Evolutionary conservation across 2,113 vertebrate genomes (phyloP).

Genomic region (Brevimyrus niger): DNA sequence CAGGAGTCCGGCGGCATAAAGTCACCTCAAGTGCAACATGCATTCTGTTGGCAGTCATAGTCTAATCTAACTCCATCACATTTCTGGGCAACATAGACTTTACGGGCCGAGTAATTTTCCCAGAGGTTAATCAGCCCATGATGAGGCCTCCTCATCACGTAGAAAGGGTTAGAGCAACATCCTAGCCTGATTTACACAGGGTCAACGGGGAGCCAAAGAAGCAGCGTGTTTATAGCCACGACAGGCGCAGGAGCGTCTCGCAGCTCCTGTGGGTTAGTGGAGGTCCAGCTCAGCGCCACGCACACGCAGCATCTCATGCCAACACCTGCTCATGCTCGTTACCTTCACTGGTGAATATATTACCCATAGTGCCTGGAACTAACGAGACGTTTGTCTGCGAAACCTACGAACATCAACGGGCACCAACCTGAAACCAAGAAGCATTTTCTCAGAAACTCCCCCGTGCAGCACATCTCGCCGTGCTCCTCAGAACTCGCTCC

Average conservation of each 20-base stretch:
- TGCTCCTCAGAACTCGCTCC: conserved; percentile 44
- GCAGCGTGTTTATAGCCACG: background rate
- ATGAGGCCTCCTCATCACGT: background rate
- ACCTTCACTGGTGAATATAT: conserved; percentile 61
- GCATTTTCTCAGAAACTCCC: conserved; percentile 60
- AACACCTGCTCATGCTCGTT: conserved; percentile 28
- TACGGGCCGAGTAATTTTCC: background rate
- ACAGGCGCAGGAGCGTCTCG: background rate
- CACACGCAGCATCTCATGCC: background rate
- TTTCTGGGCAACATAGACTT: background rate
- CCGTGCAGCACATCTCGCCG: conserved; percentile 63
- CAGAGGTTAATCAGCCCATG: background rate
- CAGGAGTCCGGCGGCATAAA: background rate
- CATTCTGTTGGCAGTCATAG: background rate
- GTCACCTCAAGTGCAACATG: background rate
- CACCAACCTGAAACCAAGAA: conserved; percentile 69
- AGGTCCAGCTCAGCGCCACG: background rate
- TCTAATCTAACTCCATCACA: background rate
- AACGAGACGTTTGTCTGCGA: conserved; percentile 41
- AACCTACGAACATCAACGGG: conserved; percentile 37
- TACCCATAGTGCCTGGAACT: conserved; percentile 56
- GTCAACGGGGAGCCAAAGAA: background rate
- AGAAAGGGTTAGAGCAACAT: background rate
- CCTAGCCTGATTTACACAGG: background rate
- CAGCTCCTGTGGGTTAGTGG: background rate